Evolutionary conservation across 1,140 invertebrate genomes (phyloP).

Genomic region (Hydropsyche tenuis): DNA sequence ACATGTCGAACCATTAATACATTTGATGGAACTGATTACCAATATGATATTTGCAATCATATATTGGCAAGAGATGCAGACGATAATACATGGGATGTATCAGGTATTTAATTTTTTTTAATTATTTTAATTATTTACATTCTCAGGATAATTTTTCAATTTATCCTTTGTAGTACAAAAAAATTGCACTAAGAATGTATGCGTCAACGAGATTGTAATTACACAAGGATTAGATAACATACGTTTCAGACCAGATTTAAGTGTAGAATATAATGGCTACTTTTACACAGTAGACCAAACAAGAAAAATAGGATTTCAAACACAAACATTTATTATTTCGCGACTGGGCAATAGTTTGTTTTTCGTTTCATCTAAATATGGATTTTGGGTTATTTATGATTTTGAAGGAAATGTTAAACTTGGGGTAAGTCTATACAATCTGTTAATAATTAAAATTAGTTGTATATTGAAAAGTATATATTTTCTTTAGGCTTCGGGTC

Average conservation of each 20-base stretch:
- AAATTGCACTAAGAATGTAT: slow-evolving; percentile 65
- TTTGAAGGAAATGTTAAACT: slow-evolving; percentile 73
- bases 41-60: slow-evolving; percentile 82
- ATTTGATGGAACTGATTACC: slow-evolving; percentile 78
- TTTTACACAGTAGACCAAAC: slow-evolving; percentile 71
- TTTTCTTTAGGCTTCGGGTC: slow-evolving; percentile 58
- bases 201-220: slow-evolving; percentile 66
- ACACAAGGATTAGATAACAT: slow-evolving; percentile 65
- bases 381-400: slow-evolving; percentile 76
- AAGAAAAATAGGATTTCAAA: slow-evolving; percentile 69
- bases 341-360: slow-evolving; percentile 71
- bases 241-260: slow-evolving; percentile 69
- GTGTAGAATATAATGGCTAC: slow-evolving; percentile 70
- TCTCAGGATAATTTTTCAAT: not conserved
- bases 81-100: slow-evolving; percentile 69
- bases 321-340: slow-evolving; percentile 70
- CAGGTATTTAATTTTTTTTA: slow-evolving; percentile 62
- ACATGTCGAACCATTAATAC: slow-evolving; percentile 78
- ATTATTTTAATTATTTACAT: too few relatives aligned
- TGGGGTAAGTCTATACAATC: slow-evolving; percentile 61
- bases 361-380: slow-evolving; percentile 72
- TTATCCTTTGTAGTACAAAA: slow-evolving; percentile 67
- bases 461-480: slow-evolving; percentile 4
- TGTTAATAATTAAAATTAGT: slow-evolving; percentile 9
- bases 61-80: slow-evolving; percentile 73